A percentile compares a stretch with the other conserved stretches of the same genome.
Evolutionary conservation across 2,888 invertebrate genomes (phyloP).

Genomic region (Odiellus spinosus): DNA sequence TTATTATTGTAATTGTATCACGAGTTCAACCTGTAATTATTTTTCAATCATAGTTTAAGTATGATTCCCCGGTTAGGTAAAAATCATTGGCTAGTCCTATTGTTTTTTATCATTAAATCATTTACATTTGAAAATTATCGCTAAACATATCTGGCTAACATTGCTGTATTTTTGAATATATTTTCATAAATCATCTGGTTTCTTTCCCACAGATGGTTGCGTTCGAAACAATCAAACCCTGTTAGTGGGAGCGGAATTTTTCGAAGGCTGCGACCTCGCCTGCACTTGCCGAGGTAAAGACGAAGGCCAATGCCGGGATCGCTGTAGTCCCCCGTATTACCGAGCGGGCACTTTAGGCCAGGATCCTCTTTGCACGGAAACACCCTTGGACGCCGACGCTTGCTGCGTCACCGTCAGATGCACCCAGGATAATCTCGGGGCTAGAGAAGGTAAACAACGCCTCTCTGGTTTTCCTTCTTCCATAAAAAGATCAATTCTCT

Average conservation of each 20-base stretch:
- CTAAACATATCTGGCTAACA: no score
- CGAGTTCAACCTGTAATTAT: no score
- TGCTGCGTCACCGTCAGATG: slow-evolving; percentile 24
- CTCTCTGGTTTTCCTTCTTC: no score
- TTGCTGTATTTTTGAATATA: neutral
- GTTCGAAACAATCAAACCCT: slow-evolving; percentile 21
- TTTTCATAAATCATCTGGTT: neutral
- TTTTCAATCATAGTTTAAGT: no score
- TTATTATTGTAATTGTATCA: no score
- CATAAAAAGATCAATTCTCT: neutral
- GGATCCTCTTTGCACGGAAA: slow-evolving; percentile 56
- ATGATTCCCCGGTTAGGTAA: no score
- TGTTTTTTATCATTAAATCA: neutral
- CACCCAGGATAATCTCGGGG: slow-evolving; percentile 12
- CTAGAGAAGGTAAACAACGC: neutral
- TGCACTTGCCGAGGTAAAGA: slow-evolving; percentile 54
- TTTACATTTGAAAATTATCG: neutral
- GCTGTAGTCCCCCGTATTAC: slow-evolving; percentile 52
- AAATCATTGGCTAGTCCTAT: no score
- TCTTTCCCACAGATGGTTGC: slow-evolving; percentile 23
- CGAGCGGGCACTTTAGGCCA: slow-evolving; percentile 46
- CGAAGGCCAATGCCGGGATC: slow-evolving; percentile 47
- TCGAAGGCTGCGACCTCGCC: slow-evolving; percentile 56
- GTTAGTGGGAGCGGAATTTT: slow-evolving; percentile 45
- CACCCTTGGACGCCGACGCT: slow-evolving; percentile 40